A percentile compares a stretch with the other conserved stretches of the same genome.
Evolutionary conservation across 2,888 invertebrate species (phyloP).

Genomic region (Rhyacophila evoluta): DNA sequence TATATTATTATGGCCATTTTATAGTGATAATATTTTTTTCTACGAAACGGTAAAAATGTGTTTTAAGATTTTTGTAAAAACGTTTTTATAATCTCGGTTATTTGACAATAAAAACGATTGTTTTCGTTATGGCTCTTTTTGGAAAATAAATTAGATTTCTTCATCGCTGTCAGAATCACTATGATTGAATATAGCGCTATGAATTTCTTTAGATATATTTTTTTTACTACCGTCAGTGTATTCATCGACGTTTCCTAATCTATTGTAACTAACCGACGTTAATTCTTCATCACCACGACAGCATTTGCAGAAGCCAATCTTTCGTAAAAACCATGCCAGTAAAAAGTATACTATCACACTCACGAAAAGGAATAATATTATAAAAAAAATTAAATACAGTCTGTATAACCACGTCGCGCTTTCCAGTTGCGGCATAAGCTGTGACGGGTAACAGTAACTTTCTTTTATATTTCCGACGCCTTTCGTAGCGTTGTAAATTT

Average conservation of each 20-base stretch:
- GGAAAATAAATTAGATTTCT: background rate
- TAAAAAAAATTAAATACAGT: conserved; percentile 63
- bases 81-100: too few relatives aligned
- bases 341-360: conserved; percentile 55
- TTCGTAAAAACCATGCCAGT: conserved; percentile 35
- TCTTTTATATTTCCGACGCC: conserved; percentile 57
- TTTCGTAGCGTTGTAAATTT: conserved; percentile 64
- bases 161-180: conserved; percentile 49
- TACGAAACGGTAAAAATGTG: too few relatives aligned
- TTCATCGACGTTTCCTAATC: conserved; percentile 41
- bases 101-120: background rate
- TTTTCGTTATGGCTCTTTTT: background rate
- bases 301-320: conserved; percentile 29
- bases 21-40: too few relatives aligned
- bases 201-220: conserved; percentile 48
- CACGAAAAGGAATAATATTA: conserved; percentile 60
- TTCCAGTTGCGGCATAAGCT: conserved; percentile 64
- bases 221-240: conserved; percentile 26
- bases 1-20: too few relatives aligned
- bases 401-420: conserved; percentile 66
- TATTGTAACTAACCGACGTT: conserved; percentile 44
- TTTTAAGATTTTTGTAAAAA: too few relatives aligned
- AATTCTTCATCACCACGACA: background rate
- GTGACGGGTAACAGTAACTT: conserved; percentile 67
- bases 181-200: conserved; percentile 47